Percentiles rank a stretch among this genome's conserved stretches.
phyloP scores from a whole-genome alignment of 2,113 vertebrate species.

The Coturnix japonica region DNA sequence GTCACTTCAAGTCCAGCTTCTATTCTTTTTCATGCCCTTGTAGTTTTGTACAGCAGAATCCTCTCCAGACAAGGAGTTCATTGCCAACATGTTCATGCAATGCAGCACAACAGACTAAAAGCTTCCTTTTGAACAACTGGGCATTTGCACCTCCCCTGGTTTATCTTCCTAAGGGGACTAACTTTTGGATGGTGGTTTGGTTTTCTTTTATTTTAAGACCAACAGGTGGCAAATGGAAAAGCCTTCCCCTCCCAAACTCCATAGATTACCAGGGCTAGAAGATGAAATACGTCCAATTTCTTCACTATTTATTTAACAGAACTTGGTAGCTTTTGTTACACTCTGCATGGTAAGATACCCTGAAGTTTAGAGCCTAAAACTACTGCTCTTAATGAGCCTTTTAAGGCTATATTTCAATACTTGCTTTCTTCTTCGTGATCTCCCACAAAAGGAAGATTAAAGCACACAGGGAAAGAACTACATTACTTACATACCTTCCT shows the following conservation, averaged over 20 bases:
- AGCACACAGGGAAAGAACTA: not conserved
- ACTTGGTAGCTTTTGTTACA: not conserved
- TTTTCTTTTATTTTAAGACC: not conserved
- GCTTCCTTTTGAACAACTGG: slow-evolving; percentile 19
- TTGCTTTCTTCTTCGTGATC: not conserved
- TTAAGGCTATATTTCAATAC: not conserved
- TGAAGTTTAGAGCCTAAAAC: not conserved
- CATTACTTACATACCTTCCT: not conserved
- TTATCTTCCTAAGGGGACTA: not conserved
- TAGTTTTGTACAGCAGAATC: not conserved
- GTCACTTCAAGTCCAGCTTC: not conserved
- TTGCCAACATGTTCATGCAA: not conserved
- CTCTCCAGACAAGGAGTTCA: slow-evolving; percentile 36
- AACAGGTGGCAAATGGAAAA: not conserved
- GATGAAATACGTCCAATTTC: not conserved
- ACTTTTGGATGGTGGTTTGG: not conserved
- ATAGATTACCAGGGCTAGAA: not conserved
- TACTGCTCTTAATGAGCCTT: not conserved
- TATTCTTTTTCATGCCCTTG: not conserved
- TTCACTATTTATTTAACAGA: not conserved
- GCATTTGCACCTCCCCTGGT: slow-evolving; percentile 17
- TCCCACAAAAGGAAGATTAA: slow-evolving; percentile 14
- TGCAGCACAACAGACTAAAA: slow-evolving; percentile 17
- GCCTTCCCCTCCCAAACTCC: not conserved
- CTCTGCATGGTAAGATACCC: not conserved